Base-by-base conservation (phyloP, 2,888 invertebrate genomes). In the Lysandra bellargus region DNA sequence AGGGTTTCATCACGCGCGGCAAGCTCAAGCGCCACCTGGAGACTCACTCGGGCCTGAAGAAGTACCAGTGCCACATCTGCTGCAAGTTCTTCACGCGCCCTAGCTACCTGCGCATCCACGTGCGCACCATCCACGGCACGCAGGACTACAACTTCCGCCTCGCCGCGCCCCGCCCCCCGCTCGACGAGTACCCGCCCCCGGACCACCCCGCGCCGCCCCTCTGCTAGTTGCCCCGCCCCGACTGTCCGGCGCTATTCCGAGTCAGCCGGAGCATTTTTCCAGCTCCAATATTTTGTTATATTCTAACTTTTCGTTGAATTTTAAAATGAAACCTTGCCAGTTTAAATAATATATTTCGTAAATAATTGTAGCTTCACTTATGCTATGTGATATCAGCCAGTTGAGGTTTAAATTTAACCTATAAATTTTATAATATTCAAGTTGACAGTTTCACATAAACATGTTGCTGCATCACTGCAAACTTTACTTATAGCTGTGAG, bases 51-150 rank as follows among this genome's bases (percentile, higher is more conserved):
- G 94, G 94, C 0, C 77, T 93, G 1, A 94, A 94, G 78, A 94
- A 94, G 60, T 92, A 91, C 80, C 94, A 94, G 78, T 94, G 94
- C 82, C 93, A 94, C 74, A 90, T 94, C 0, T 94, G 94, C n/a
- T 92, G 90, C 53, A 94, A 94, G 78, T 94, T 90, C 81, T 94
- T 94, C 82, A 94, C 94, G 0, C 81, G 94, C 5, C 92, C 93
- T 0, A 92, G 92, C 61, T 94, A 94, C 80, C 79, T 94, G 0
- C 83, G 94, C 5, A 93, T 93, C 0, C 94, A 94, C 64, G 89
- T 94, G 0, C 84, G 94, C 78, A 94, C 94, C 0, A 94, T 94
- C 0, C 94, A 94, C 64, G 94, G 93, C 0, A 90, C 91, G 0
- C 93, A 93, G 79, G 92, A 93, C 73, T 93, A 91, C 78, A 91